These are phyloP conservation scores for Amyelois transitella DNA, from an alignment of 1,140 invertebrate genomes.

Conservation along the genomic window DNA sequence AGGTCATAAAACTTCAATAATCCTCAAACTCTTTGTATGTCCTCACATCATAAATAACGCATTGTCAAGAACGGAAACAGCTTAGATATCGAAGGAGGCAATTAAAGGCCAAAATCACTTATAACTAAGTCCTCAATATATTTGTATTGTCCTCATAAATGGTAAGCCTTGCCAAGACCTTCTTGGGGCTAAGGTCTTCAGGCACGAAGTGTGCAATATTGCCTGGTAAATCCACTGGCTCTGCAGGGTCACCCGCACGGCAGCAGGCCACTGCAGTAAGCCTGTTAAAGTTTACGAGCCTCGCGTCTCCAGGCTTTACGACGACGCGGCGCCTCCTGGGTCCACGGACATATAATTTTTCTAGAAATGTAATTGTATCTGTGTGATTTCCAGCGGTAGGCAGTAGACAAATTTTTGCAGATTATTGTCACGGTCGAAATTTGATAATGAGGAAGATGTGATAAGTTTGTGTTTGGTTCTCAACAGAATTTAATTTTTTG, in stretches of 20 bases:
- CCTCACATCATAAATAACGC: too few species aligned
- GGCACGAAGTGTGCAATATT: conserved; percentile 4
- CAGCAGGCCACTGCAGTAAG: conserved; percentile 35
- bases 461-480: too few species aligned
- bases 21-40: too few species aligned
- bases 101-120: too few species aligned
- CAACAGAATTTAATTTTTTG: too few species aligned
- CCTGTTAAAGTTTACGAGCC: conserved; percentile 39
- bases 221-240: conserved; percentile 25
- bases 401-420: conserved; percentile 7
- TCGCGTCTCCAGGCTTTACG: conserved; percentile 39
- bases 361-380: conserved; percentile 10
- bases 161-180: background rate
- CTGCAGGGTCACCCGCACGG: conserved; percentile 29
- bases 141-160: too few species aligned
- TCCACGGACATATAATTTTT: background rate
- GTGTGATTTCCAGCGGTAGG: background rate
- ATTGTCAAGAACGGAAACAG: too few species aligned
- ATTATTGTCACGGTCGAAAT: background rate
- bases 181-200: background rate
- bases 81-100: too few species aligned
- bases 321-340: conserved; percentile 24
- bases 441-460: too few species aligned
- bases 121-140: too few species aligned
- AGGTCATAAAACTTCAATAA: too few species aligned